Base-by-base conservation (phyloP, 2,113 vertebrate genomes). In the Tinamus guttatus region DNA sequence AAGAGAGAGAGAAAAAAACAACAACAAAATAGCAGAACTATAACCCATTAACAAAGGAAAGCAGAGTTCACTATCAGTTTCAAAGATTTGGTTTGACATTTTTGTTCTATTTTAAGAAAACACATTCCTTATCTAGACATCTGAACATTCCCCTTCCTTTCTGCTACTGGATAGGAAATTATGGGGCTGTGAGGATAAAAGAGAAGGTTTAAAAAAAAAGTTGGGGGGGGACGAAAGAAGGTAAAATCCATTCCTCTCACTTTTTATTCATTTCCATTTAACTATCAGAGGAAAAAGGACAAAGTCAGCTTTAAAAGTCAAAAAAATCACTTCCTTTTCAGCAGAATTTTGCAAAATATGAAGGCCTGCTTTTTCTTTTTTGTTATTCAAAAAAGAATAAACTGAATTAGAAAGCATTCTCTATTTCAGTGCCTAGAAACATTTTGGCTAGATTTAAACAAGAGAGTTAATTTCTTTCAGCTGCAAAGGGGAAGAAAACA, bases 321-420 rank as follows among this genome's bases (percentile, higher is more conserved):
- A 60, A 93, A 49, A 56, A 12, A 0, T 22, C 1, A 58, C 8
- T n/a, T 34, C 20, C 45, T 71, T 85, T 74, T 43, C 38, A 51
- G 21, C 1, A 75, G 67, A 40, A 43, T 15, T 70, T 38, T 0
- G 1, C 54, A 76, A 85, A 95, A 43, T 1, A 9, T 3, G 12
- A n/a, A 18, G 1, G 11, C 1, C 1, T 34, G 34, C n/a, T 3
- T 28, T 52, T 30, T 30, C 21, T 13, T 4, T 18, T 34, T 60
- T 59, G 64, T 28, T 0, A 27, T 71, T 68, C 2, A 52, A 40
- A 68, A 49, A 76, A 21, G 2, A 71, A 54, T 49, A 20, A 30
- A 38, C 6, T 63, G 1, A 59, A 68, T 49, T 63, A 85, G 89
- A 75, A 79, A 22, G 0, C 65, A 62, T 6, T n/a, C 3, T 47